Base-by-base conservation (phyloP, 2,113 vertebrate genomes). In the Hippocampus zosterae region DNA sequence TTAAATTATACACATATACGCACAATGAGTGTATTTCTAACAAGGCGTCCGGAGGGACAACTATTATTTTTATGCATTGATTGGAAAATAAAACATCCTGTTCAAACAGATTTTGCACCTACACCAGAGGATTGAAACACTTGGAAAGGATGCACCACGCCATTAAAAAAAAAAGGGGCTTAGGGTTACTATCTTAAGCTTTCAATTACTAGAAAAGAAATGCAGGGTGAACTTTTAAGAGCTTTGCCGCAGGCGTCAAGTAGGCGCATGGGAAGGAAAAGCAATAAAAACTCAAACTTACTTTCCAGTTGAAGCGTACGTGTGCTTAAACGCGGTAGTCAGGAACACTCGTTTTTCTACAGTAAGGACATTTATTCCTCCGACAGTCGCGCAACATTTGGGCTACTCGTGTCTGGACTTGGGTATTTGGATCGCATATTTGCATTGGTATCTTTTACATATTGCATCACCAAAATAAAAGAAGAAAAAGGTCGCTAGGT, bases 21-120 rank as follows among this genome's bases (percentile, higher is more conserved):
- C 42, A 55, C 33, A 25, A 65, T 63, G 57, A 56, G 33, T 48
- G 48, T 75, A 76, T 66, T 78, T 57, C 78, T 81, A 55, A 65
- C 40, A 67, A 23, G 79, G 72, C 40, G 57, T 77, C 64, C 29
- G 74, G 33, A 68, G 25, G 76, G 79, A 77, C 55, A 16, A 16
- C 15, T 48, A 16, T 48, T 48, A 15, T 46, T 46, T 66, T 10
- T 5, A 5, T 18, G 40, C 9, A 18, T n/a, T 40, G 10, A 62
- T 21, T 62, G 10, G 18, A 40, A 18, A 21, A 40, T 12, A 62
- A n/a, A 62, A 62, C 18, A 55, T 21, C 8, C 0, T 55, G 21
- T 55, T 55, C 8, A 62, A 60, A 60, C 1, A 3, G 13, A 60
- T 61, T 37, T 61, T 9, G 60, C 40, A 56, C 19, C 21, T 55